Conservation (phyloP, 2,888 invertebrate species). For the Eupsilia transversa region DNA sequence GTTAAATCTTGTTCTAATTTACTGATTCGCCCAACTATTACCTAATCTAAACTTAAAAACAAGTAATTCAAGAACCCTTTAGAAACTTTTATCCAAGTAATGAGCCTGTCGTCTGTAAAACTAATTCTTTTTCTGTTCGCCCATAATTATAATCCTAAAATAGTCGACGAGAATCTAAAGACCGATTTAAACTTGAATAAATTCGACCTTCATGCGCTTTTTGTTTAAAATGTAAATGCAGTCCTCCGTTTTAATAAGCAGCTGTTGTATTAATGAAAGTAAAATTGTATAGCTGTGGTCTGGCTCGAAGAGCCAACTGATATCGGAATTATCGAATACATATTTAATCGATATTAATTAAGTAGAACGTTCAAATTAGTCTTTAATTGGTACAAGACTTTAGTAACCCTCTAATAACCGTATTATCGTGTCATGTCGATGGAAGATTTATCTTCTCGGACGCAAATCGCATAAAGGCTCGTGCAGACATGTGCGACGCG, state of each 20-base stretch:
- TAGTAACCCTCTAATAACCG: not conserved
- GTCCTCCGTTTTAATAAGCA: constrained; percentile 5
- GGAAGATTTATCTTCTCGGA: constrained; percentile 18
- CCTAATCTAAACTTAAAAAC: constrained; percentile 7
- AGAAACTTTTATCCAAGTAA: constrained; percentile 21
- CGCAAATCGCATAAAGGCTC: constrained; percentile 26
- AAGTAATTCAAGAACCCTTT: constrained; percentile 26
- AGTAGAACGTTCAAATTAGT: constrained; percentile 15
- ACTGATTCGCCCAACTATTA: constrained; percentile 15
- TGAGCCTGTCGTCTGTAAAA: constrained; percentile 14
- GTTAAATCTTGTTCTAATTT: constrained; percentile 19
- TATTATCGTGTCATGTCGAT: not conserved
- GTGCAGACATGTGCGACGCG: no score
- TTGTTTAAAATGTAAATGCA: constrained; percentile 32
- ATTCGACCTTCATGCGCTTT: constrained; percentile 3
- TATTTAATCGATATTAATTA: constrained; percentile 4
- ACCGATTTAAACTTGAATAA: constrained; percentile 6
- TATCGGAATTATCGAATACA: constrained; percentile 11
- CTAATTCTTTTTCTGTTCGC: constrained; percentile 26
- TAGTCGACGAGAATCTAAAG: not conserved
- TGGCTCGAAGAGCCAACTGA: not conserved
- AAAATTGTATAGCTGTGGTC: constrained; percentile 11
- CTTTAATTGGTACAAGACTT: constrained; percentile 30
- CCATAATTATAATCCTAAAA: constrained; percentile 39
- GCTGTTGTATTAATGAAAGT: constrained; percentile 17